Base-by-base conservation (phyloP, 2,797 vertebrate species). In the Siniperca obscura region DNA sequence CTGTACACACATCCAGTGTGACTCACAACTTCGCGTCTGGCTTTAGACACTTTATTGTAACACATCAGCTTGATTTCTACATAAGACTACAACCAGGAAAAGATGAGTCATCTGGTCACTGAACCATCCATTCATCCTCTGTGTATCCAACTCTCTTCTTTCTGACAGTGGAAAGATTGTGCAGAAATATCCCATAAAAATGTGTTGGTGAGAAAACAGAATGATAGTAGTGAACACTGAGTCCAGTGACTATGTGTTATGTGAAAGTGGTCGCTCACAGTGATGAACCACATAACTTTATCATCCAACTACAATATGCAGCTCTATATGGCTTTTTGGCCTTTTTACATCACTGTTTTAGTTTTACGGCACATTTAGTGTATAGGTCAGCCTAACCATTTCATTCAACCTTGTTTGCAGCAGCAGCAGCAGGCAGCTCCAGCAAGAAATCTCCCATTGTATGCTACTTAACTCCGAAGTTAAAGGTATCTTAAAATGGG, bases 61-160 rank as follows among this genome's bases (percentile, higher is more conserved):
- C 40, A 77, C 68, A 80, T 72, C 84, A 82, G 50, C 68, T 80
- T 75, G 76, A 82, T 70, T 75, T 72, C 66, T 71, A 50, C 71
- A 52, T 42, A 72, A 42, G 38, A 82, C 65, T 30, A 64, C 64
- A 50, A 72, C 67, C 66, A 75, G 73, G 53, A 60, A 19, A 19
- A 68, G 60, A 70, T 55, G 77, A 74, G 55, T 69, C 73, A 82
- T 70, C 53, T 70, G 78, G 70, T 85, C 53, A 25, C 77, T 53
- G 70, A 86, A 48, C 60, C 72, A 11, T 42, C 70, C 74, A 55
- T 77, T 80, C 55, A 70, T 70, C 36, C 55, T 52, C 52, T 73
- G 56, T 67, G 65, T 27, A 53, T 82, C 78, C 56, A 42, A 38
- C 53, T 21, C 16, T 76, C 71, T 68, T 44, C 6, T 70, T 56